These are phyloP conservation scores for Oncorhynchus kisutch DNA, from an alignment of 2,113 vertebrate species.

Conservation along the genomic window DNA sequence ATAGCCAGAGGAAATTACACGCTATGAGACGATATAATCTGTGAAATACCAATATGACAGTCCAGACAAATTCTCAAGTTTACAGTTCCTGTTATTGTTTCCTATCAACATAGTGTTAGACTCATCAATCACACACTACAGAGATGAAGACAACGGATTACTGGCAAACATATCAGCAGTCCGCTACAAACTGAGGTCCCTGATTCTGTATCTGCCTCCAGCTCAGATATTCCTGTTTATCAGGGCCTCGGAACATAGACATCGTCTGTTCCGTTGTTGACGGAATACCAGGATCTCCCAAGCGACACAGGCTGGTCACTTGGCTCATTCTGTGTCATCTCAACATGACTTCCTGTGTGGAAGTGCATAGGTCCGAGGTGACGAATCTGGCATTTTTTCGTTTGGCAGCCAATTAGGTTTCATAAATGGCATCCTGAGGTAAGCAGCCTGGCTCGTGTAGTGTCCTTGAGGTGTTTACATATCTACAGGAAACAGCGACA, in stretches of 20 bases:
- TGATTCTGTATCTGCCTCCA: constrained; percentile 53
- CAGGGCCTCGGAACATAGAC: constrained; percentile 8
- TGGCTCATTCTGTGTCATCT: background rate
- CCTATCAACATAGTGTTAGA: constrained; percentile 64
- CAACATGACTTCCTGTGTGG: background rate
- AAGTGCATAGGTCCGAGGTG: background rate
- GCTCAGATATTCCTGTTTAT: constrained; percentile 11
- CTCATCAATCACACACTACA: constrained; percentile 63
- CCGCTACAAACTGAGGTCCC: constrained; percentile 56
- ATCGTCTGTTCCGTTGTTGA: constrained; percentile 9
- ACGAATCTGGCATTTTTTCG: background rate
- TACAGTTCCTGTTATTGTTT: constrained; percentile 81
- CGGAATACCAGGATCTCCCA: constrained; percentile 7
- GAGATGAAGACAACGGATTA: constrained; percentile 65
- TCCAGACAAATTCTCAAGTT: constrained; percentile 63
- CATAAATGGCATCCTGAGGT: background rate
- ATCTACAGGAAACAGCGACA: constrained; percentile 63
- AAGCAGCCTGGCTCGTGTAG: constrained; percentile 20
- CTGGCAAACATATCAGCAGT: constrained; percentile 55
- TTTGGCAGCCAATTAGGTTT: background rate
- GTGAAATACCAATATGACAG: constrained; percentile 59
- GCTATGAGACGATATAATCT: constrained; percentile 46
- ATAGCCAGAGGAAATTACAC: constrained; percentile 49
- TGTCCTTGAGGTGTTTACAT: constrained; percentile 73
- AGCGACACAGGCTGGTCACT: background rate